Conservation (phyloP, 23 tunicate species). For the Halocynthia roretzi region DNA sequence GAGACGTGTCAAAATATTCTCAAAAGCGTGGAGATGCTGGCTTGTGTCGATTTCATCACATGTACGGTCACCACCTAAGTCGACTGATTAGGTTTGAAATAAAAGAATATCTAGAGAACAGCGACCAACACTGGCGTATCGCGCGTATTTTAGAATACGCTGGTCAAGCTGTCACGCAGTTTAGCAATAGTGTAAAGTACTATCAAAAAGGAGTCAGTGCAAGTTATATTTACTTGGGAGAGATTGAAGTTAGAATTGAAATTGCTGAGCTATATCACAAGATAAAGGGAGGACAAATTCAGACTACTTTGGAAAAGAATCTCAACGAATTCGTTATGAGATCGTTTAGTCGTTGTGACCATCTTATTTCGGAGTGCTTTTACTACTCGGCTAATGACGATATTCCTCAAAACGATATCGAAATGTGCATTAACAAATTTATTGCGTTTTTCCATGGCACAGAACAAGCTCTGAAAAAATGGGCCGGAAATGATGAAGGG, state of each 20-base stretch:
- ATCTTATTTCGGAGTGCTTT: slow-evolving; percentile 9
- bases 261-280: slow-evolving; percentile 14
- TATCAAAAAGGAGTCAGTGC: slow-evolving; percentile 20
- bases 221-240: slow-evolving; percentile 30
- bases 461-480: slow-evolving; percentile 1
- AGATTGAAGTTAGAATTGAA: slow-evolving; percentile 19
- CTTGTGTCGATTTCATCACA: slow-evolving; percentile 23
- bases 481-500: slow-evolving; percentile 14
- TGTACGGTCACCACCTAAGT: slow-evolving; percentile 20
- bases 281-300: too few relatives aligned
- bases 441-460: slow-evolving; percentile 6
- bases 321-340: not conserved
- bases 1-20: not conserved
- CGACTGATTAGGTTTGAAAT: not conserved
- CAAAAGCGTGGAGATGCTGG: not conserved
- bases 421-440: slow-evolving; percentile 7
- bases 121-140: slow-evolving; percentile 11
- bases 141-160: slow-evolving; percentile 5
- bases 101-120: too few relatives aligned
- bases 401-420: slow-evolving; percentile 8
- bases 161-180: slow-evolving; percentile 26
- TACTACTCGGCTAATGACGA: not conserved
- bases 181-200: slow-evolving; percentile 1
- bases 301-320: too few relatives aligned
- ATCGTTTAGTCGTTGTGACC: slow-evolving; percentile 13